Conservation (phyloP, 2,797 vertebrate species). For the Alca torda region DNA sequence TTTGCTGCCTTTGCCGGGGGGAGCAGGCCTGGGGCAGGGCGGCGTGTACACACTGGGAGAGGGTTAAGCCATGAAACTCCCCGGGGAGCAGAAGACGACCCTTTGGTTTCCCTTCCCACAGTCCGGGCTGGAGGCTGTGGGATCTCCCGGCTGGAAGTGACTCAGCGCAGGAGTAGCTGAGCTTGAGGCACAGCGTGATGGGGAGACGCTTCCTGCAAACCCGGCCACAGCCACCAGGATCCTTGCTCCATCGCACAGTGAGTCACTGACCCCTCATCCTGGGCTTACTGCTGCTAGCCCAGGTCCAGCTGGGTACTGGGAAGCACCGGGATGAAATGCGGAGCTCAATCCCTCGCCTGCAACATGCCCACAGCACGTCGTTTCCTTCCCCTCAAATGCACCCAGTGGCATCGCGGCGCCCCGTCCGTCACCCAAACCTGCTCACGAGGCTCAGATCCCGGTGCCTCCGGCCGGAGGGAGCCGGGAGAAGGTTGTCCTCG, state of each 20-base stretch:
- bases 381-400: background rate
- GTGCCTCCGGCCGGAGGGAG: background rate
- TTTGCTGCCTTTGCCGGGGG: background rate
- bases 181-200: background rate
- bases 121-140: background rate
- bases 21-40: background rate
- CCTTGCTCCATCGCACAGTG: background rate
- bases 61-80: background rate
- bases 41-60: background rate
- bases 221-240: background rate
- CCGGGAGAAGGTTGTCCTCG: background rate
- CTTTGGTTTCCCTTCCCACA: background rate
- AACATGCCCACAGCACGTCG: background rate
- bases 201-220: background rate
- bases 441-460: background rate
- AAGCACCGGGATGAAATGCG: background rate
- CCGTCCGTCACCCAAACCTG: background rate
- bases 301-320: background rate
- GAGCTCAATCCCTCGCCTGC: background rate
- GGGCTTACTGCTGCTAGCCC: background rate
- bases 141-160: background rate
- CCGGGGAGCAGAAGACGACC: background rate
- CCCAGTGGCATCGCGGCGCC: background rate
- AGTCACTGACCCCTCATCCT: background rate
- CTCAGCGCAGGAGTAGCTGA: background rate